Percentiles rank a stretch among this genome's conserved stretches.
Conservation (phyloP, 2,888 invertebrate species). For the Xestia sexstrigata region DNA sequence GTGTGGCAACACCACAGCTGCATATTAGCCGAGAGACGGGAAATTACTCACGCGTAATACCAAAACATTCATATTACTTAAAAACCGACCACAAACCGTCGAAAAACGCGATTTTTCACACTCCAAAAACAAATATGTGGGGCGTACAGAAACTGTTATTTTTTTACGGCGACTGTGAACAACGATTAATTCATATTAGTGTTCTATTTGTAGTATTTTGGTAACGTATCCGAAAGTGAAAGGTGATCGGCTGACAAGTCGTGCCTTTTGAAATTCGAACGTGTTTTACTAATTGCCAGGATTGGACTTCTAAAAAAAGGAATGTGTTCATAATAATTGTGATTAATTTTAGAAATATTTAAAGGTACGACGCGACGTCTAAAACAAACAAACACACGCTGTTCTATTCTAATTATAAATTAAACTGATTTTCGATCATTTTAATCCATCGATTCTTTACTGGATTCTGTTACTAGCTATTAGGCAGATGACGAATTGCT, state of each 20-base stretch:
- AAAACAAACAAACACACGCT: conserved; percentile 14
- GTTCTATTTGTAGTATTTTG: conserved; percentile 70
- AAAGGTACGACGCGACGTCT: neutral
- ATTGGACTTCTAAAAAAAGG: conserved; percentile 38
- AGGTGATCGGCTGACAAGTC: conserved; percentile 61
- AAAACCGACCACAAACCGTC: conserved; percentile 85
- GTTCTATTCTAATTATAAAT: conserved; percentile 14
- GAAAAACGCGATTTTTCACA: conserved; percentile 88
- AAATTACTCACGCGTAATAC: conserved; percentile 85
- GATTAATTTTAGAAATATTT: conserved; percentile 43
- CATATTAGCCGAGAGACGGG: conserved; percentile 73
- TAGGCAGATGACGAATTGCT: no score
- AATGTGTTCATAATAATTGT: conserved; percentile 26
- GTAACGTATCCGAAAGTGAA: conserved; percentile 66
- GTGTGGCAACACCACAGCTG: conserved; percentile 81
- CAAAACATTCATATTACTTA: conserved; percentile 88
- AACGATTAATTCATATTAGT: conserved; percentile 87
- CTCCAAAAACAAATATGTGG: conserved; percentile 86
- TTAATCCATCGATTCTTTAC: conserved; percentile 2
- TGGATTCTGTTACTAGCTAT: neutral
- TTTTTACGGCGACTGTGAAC: conserved; percentile 74
- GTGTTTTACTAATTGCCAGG: conserved; percentile 67
- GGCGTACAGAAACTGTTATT: conserved; percentile 80
- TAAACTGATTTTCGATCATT: neutral
- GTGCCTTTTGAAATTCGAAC: conserved; percentile 83